Base-by-base conservation (phyloP, 2,113 vertebrate genomes). In the Dasyornis broadbenti region DNA sequence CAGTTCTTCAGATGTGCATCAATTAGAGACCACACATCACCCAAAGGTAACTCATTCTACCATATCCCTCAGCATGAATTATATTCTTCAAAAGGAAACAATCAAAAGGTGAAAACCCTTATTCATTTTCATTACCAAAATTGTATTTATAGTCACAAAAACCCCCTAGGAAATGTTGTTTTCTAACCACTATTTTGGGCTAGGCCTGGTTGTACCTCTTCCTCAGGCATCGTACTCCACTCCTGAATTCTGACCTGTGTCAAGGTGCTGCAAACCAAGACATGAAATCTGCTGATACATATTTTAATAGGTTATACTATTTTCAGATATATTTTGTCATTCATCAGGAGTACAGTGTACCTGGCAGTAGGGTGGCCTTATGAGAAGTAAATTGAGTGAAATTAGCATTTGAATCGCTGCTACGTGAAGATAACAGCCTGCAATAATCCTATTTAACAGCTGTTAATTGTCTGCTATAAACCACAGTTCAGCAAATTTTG, bases 401-500 rank as follows among this genome's bases (percentile, higher is more conserved):
- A 94, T 95, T 91, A 94, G 90, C 90, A 96, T 94, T 85, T 93
- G 78, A 94, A 85, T 91, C 0, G 4, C 73, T 59, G 63, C 59
- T 92, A 82, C 0, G 3, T 90, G 85, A 93, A 80, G 82, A 94
- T 93, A 95, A 92, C 82, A 95, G 90, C 56, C 94, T 73, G 63
- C 87, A 94, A 91, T 93, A 97, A 94, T 91, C 87, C 93, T 82
- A 94, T 95, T 88, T 95, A 96, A 94, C 91, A 95, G 91, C 93
- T 96, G 84, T 83, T 97, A 93, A 95, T 95, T 85, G 81, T 68
- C 73, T 90, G 42, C 82, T 88, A 80, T 94, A 96, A 93, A 85
- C 42, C 78, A 91, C 91, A 94, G 90, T 90, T 95, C 93, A 96
- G 91, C 82, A 93, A 82, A 70, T 94, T 90, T 87, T 91, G 85